Conservation (phyloP, 2,113 vertebrate genomes). For the Pelmatolapia mariae region DNA sequence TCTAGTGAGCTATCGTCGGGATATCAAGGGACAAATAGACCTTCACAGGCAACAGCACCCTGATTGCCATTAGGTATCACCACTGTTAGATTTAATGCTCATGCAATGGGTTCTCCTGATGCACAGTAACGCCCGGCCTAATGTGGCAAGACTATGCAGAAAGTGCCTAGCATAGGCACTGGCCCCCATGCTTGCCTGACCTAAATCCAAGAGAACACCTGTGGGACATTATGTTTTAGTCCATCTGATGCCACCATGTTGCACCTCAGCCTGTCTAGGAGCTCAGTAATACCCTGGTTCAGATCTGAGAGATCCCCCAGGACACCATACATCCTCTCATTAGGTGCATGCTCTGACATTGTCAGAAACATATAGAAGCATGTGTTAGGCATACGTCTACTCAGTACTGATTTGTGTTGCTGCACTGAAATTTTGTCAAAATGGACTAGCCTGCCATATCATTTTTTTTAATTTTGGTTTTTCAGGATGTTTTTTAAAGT, state of each 20-base stretch:
- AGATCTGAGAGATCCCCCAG: background rate
- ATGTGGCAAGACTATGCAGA: background rate
- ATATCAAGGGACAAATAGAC: background rate
- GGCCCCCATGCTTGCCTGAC: background rate
- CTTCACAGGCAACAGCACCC: background rate
- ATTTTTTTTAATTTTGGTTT: background rate
- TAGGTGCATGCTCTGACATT: background rate
- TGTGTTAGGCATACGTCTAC: background rate
- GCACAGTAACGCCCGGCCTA: background rate
- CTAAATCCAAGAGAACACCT: background rate
- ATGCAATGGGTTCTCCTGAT: background rate
- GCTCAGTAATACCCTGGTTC: background rate
- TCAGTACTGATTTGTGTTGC: background rate
- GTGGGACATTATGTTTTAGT: background rate
- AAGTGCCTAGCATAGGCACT: background rate
- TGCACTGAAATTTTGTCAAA: rapidly evolving
- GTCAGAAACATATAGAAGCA: background rate
- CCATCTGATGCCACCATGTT: background rate
- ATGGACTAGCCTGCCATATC: background rate
- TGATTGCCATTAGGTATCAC: background rate
- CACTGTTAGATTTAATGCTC: background rate
- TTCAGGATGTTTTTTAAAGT: background rate
- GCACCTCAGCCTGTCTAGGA: background rate
- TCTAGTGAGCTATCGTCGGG: rapidly evolving
- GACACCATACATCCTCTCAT: background rate